Base-by-base conservation (phyloP, 35 echinoderm and acorn worm species). In the Apostichopus parvimensis region DNA sequence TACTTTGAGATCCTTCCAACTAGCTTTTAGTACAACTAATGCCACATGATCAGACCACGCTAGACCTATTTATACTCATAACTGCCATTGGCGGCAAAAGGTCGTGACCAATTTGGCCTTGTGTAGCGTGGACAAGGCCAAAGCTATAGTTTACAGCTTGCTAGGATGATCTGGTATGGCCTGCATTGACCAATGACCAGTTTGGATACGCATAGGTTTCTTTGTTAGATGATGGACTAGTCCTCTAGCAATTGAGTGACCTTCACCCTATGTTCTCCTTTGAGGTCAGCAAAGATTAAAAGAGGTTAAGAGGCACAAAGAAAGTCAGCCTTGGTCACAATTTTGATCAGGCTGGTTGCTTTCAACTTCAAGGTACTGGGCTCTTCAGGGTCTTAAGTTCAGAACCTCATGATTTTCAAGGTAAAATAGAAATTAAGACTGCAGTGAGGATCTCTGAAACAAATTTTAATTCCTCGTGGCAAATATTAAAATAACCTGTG, bases 61-160 rank as follows among this genome's bases (percentile, higher is more conserved):
- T 84, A 58, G 81, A 23, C 24, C 54, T 59, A 53, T 84, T 84
- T 84, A 84, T 84, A 84, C 55, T 57, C 54, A 57, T 15, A 22
- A 25, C 55, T 56, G 56, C 55, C 81, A 53, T 84, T 84, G 54
- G 81, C 54, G 81, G 81, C 81, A 84, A 84, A 84, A 84, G 81
- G 81, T 84, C 81, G 54, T 84, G 81, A 84, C 81, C 81, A 84
- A 23, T 84, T 56, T 84, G 81, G 81, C 81, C 81, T 84, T 84
- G 81, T 60, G 15, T 12, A 75, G 52, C n/a, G 56, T 84, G 7
- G 9, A 20, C 81, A 84, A 84, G 81, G 81, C 17, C 23, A 55
- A 75, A 75, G 71, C 71, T 75, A 75, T 75, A 75, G 71, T 20
- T 75, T 61, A 22, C 21, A 22, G n/a, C 15, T 75, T 20, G 20